Evolutionary conservation across 2,797 vertebrate genomes (phyloP), one percentile per base, ranked within the genome.

Genomic region (Sparus aurata): DNA sequence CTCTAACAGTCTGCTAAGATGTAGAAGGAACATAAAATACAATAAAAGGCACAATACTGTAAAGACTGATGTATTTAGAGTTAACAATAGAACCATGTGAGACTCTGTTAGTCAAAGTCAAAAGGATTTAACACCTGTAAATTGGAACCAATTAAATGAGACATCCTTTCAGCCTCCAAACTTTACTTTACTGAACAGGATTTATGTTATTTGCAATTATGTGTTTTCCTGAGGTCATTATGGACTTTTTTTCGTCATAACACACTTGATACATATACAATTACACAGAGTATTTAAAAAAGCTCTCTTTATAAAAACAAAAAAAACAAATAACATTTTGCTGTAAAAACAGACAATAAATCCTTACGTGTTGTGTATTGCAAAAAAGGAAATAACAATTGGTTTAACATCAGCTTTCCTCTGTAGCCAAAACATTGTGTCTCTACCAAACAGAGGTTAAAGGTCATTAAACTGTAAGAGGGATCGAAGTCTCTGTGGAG

Each of bases 331-430:
- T 27, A 41, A 66, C 4, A 52, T 45, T 58, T 61, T 34, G 22
- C 20, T 66, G 18, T 16, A 16, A 12, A 47, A 55, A 34, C 0
- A 2, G 49, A 57, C 38, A 55, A 30, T 30, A 46, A 25, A 54
- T 61, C 74, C 58, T 46, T 53, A 20, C 82, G n/a, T 60, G 49
- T 52, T 34, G 5, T 38, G 30, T 16, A 53, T 25, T 62, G 12
- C 59, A 81, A 81, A 81, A 64, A 64, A 85, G 2, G 5, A 77
- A 76, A 82, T 65, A 75, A 73, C 49, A 46, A 75, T n/a, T 74
- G 61, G 77, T 79, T 63, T 82, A 75, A 70, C 47, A 66, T 69
- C 59, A 38, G 45, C 23, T 69, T 84, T 59, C 41, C 70, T 77
- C 70, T 69, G 71, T 70, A 73, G 66, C 67, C 69, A 77, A 78